phyloP scores from a whole-genome alignment of 2,888 invertebrate genomes.

The Cephus pulcher region DNA sequence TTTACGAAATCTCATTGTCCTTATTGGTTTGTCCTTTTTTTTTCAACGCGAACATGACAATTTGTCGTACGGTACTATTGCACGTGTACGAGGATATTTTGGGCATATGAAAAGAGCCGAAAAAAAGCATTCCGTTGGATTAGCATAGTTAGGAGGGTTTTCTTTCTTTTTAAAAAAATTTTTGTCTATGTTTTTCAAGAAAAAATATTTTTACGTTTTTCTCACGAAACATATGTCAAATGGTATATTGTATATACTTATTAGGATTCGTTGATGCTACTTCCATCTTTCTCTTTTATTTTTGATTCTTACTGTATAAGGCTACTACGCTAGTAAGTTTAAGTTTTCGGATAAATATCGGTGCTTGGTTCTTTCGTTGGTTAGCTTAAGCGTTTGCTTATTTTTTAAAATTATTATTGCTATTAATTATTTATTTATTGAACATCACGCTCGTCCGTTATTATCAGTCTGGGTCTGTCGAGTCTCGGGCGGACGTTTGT shows the following conservation, averaged over 20 bases:
- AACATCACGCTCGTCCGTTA: background rate
- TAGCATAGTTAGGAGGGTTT: conserved; percentile 19
- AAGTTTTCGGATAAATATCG: conserved; percentile 6
- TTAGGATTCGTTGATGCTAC: background rate
- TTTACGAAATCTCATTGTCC: background rate
- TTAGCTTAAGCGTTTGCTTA: conserved; percentile 1
- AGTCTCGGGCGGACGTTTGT: no score
- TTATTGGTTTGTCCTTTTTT: background rate
- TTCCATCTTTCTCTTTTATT: background rate
- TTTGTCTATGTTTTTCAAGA: background rate
- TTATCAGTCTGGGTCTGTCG: background rate
- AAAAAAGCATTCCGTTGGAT: conserved; percentile 48
- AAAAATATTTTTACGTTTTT: background rate
- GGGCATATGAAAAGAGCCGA: conserved; percentile 3
- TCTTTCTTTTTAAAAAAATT: background rate
- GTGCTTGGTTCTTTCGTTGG: conserved; percentile 16
- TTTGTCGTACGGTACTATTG: background rate
- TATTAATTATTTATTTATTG: background rate
- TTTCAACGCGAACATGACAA: background rate
- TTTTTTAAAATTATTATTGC: conserved; percentile 8
- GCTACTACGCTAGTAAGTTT: background rate
- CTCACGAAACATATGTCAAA: background rate
- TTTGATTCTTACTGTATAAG: conserved; percentile 1
- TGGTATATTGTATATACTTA: background rate
- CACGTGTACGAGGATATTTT: background rate